phyloP scores from a whole-genome alignment of 1,140 invertebrate genomes.

The Argopecten irradians region DNA sequence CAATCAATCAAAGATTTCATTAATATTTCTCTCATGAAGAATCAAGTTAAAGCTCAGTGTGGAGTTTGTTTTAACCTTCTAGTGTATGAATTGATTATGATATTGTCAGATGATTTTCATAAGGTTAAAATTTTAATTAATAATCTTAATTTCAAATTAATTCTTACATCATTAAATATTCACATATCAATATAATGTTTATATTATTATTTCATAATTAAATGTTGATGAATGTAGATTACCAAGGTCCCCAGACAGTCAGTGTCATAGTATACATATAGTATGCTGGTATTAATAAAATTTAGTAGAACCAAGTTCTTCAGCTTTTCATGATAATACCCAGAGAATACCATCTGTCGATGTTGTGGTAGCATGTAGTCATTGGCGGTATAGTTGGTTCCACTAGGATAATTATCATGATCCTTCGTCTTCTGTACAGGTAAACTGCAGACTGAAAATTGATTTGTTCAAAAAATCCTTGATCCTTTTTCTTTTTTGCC shows the following conservation, averaged over 20 bases:
- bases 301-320: background rate
- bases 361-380: too few species aligned
- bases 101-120: too few species aligned
- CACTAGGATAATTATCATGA: background rate
- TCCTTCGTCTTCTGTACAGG: background rate
- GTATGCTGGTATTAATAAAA: background rate
- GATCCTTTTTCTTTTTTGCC: background rate
- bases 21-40: too few species aligned
- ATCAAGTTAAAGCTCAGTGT: too few species aligned
- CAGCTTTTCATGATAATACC: background rate
- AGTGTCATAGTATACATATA: background rate
- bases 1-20: too few species aligned
- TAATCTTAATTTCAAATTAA: too few species aligned
- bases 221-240: background rate
- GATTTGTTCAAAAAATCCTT: background rate
- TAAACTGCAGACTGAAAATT: background rate
- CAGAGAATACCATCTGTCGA: background rate
- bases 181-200: too few species aligned
- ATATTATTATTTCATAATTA: too few species aligned
- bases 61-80: too few species aligned
- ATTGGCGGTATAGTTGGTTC: background rate
- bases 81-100: too few species aligned
- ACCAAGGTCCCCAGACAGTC: background rate
- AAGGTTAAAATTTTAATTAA: too few species aligned
- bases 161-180: too few species aligned